phyloP scores from a whole-genome alignment of 2,888 invertebrate species.

The Aleiodes leptofemur region DNA sequence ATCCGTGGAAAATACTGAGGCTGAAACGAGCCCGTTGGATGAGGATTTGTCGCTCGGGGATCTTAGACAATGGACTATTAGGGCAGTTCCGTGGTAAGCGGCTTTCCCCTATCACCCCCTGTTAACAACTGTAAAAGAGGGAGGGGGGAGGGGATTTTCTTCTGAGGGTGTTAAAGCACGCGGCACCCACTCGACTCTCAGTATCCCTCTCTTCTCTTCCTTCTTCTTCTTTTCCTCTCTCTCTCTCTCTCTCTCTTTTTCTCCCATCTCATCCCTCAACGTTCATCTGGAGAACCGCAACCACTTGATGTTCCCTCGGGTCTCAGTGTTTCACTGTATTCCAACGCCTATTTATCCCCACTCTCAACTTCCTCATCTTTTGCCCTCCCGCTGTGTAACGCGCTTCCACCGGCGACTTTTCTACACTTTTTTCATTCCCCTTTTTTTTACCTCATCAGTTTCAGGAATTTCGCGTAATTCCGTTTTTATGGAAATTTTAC shows the following conservation, averaged over 20 bases:
- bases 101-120: conserved; percentile 54
- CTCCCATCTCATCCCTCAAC: not conserved
- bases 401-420: conserved; percentile 34
- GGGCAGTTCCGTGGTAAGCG: conserved; percentile 70
- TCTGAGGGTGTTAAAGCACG: conserved; percentile 9
- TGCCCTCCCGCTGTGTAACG: conserved; percentile 36
- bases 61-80: conserved; percentile 73
- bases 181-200: conserved; percentile 46
- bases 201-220: conserved; percentile 30
- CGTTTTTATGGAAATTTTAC: not conserved
- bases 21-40: conserved; percentile 47
- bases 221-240: not conserved
- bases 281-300: conserved; percentile 3
- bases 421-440: conserved; percentile 34
- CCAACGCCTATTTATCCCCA: conserved; percentile 27
- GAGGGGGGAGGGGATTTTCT: conserved; percentile 3
- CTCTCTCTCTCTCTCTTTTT: not conserved
- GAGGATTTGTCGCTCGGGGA: conserved; percentile 63
- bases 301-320: conserved; percentile 28
- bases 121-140: conserved; percentile 1
- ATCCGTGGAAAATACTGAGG: conserved; percentile 18
- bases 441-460: conserved; percentile 4
- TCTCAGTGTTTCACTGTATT: conserved; percentile 39
- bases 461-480: not conserved
- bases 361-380: conserved; percentile 23